Evolutionary conservation across 2,888 invertebrate genomes (phyloP), one percentile per base, ranked within the genome.

Genomic region (Chymomyza amoena): DNA sequence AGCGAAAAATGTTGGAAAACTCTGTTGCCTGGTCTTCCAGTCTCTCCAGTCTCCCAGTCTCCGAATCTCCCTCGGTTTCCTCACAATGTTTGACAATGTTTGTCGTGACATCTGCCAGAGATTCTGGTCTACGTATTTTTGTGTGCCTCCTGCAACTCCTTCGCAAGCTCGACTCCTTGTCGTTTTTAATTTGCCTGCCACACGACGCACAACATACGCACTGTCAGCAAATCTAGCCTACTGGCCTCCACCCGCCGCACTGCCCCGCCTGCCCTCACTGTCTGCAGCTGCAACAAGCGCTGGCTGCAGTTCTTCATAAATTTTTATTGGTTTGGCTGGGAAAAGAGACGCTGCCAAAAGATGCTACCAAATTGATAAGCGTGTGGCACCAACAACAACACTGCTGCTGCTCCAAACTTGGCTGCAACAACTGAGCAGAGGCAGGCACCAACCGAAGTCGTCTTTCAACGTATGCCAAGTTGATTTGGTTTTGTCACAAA

Each of bases 401-500:
- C 25, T n/a, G 20, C 20, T 57, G 57, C 10, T 13, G 20, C 20
- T 57, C 9, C 16, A 25, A 25, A 25, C 25, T 3, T 25, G 20
- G 16, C 9, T 25, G 28, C 20, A 28, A 4, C 9, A 28, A 15
- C 25, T 18, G 15, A 28, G 20, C 45, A n/a, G 51, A 9, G 51
- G 51, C 20, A 25, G 45, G 10, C 56, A 65, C 20, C 64, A 56
- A 60, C 70, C 39, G 57, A n/a, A n/a, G n/a, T n/a, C 67, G 61
- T 69, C 45, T 68, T 66, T 60, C 56, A 72, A 64, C 77, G 78
- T 32, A 32, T 7, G 32, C 32, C 32, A 32, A 32, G 32, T 81
- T 81, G 70, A 76, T 73, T 86, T 75, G 82, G 87, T 89, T 82
- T 90, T 90, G 90, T 89, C 90, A 89, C 90, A 90, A 90, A 90